Evolutionary conservation across 2,888 invertebrate genomes (phyloP).

Genomic region (Callinectes sapidus): DNA sequence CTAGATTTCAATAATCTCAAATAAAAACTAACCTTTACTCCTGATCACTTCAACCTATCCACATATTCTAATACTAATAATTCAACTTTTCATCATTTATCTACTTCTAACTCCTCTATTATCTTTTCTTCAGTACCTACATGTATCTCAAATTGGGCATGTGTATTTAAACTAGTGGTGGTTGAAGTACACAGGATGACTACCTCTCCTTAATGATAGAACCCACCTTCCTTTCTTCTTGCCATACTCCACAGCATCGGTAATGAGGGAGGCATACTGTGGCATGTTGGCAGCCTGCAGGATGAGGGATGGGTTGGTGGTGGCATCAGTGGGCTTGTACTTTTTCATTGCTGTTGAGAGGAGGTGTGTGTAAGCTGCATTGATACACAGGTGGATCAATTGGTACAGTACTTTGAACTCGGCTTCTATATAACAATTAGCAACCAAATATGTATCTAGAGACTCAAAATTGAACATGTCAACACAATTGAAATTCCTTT

Average conservation of each 20-base stretch:
- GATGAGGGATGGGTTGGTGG: constrained; percentile 98
- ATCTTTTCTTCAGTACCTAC: neutral
- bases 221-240: constrained; percentile 77
- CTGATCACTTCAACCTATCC: too few species aligned
- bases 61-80: too few species aligned
- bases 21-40: neutral
- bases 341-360: constrained; percentile 89
- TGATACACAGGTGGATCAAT: neutral
- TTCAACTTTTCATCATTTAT: too few species aligned
- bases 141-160: too few species aligned
- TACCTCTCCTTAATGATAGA: too few species aligned
- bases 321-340: constrained; percentile 98
- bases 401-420: neutral
- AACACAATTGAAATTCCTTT: too few species aligned
- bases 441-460: neutral
- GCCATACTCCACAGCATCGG: constrained; percentile 93
- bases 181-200: too few species aligned
- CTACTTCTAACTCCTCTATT: neutral
- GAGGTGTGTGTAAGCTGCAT: neutral
- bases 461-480: neutral
- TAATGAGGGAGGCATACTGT: constrained; percentile 92
- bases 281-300: constrained; percentile 94
- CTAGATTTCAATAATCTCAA: neutral
- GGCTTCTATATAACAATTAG: too few species aligned
- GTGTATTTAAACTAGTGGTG: too few species aligned